These are phyloP conservation scores for Brachionus manjavacas DNA, from an alignment of 1,140 invertebrate species.

Conservation along the genomic window DNA sequence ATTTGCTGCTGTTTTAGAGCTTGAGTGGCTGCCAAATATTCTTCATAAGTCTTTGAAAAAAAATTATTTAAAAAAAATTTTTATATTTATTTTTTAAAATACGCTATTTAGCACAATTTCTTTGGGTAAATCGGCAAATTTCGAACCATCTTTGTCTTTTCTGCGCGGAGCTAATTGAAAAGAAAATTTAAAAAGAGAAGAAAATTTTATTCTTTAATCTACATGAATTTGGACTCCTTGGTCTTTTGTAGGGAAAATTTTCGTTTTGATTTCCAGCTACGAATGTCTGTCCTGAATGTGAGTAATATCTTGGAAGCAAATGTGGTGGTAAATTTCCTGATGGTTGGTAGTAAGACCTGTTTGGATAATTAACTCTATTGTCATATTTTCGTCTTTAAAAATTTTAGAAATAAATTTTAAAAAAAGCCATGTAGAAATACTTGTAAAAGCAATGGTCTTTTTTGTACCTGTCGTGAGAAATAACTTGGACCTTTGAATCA, in stretches of 20 bases:
- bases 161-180: neutral
- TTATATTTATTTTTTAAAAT: neutral
- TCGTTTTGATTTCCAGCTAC: neutral
- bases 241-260: neutral
- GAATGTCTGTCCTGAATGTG: neutral
- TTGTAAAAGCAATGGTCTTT: neutral
- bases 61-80: neutral
- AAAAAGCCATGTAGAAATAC: neutral
- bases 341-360: neutral
- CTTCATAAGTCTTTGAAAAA: slow-evolving; percentile 22
- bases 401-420: too few relatives aligned
- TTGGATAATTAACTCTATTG: neutral
- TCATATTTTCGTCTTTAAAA: neutral
- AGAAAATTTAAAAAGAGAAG: neutral
- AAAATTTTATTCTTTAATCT: neutral
- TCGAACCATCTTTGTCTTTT: neutral
- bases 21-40: slow-evolving; percentile 19
- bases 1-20: slow-evolving; percentile 22
- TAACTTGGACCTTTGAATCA: neutral
- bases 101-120: slow-evolving; percentile 27
- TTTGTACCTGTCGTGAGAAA: neutral
- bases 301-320: neutral
- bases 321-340: neutral
- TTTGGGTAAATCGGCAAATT: neutral
- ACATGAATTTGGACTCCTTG: slow-evolving; percentile 1